phyloP scores from a whole-genome alignment of 2,797 vertebrate genomes.

The Orestias chungarensis region DNA sequence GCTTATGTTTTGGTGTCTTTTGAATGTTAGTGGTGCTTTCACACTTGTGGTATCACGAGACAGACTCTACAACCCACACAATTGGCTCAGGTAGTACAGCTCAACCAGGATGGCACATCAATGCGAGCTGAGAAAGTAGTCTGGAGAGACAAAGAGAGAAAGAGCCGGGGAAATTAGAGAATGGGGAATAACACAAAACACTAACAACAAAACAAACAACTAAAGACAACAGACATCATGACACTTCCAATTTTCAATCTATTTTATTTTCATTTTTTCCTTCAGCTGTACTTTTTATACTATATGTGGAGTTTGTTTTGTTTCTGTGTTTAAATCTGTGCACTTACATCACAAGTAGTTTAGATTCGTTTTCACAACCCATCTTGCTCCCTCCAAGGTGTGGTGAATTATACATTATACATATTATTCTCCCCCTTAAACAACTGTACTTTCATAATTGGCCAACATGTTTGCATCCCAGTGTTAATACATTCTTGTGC shows the following conservation, averaged over 20 bases:
- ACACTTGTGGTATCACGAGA: no score
- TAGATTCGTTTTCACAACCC: conserved; percentile 50
- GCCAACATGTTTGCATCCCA: conserved; percentile 14
- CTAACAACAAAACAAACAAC: no score
- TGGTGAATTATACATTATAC: conserved; percentile 59
- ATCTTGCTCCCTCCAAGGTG: conserved; percentile 55
- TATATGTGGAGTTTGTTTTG: conserved; percentile 23
- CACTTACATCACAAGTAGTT: conserved; percentile 31
- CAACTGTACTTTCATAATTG: conserved; percentile 9
- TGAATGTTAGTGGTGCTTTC: no score
- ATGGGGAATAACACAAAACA: no score
- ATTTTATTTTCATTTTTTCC: neutral
- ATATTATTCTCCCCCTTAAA: conserved; percentile 20
- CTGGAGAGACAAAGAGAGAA: no score
- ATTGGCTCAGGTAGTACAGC: no score
- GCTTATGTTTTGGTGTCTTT: no score
- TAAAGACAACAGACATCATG: no score
- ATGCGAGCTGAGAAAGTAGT: no score
- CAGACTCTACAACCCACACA: no score
- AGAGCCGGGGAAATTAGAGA: no score
- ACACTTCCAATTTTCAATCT: conserved; percentile 23
- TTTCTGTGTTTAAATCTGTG: conserved; percentile 18
- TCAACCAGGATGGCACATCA: no score
- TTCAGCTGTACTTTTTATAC: conserved; percentile 16
- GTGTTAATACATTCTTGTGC: conserved; percentile 41